phyloP scores from a whole-genome alignment of 2,113 vertebrate genomes.

The Panthera uncia region DNA sequence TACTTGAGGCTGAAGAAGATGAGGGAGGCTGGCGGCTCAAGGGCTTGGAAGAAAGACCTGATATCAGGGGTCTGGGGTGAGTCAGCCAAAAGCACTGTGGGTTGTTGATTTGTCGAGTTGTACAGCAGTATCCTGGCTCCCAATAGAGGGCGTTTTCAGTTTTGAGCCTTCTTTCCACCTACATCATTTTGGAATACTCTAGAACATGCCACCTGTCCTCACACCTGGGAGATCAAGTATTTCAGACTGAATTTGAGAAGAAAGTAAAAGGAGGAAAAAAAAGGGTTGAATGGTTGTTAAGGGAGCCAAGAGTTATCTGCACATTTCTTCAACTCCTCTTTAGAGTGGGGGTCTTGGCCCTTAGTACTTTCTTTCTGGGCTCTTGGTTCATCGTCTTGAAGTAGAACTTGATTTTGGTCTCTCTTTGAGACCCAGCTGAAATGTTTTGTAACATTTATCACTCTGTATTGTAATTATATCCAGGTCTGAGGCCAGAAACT shows the following conservation, averaged over 20 bases:
- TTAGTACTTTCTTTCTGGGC: not conserved
- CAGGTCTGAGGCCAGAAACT: not conserved
- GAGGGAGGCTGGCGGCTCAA: not conserved
- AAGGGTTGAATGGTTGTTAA: not conserved
- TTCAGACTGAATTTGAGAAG: slow-evolving; percentile 5
- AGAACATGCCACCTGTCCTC: not conserved
- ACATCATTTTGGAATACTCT: not conserved
- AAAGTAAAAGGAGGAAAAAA: not conserved
- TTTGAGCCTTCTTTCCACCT: not conserved
- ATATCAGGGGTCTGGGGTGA: not conserved
- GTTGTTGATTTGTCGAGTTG: not conserved
- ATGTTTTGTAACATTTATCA: slow-evolving; percentile 15
- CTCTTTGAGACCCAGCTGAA: not conserved
- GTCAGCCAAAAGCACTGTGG: not conserved
- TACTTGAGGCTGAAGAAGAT: not conserved
- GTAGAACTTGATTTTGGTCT: not conserved
- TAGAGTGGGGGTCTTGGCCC: not conserved
- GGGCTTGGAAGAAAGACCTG: not conserved
- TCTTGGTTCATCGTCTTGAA: slow-evolving; percentile 16
- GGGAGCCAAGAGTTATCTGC: not conserved
- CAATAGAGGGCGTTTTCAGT: not conserved
- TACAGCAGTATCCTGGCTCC: not conserved
- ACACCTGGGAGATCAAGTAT: not conserved
- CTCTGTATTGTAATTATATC: slow-evolving; percentile 3
- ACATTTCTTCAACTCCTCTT: not conserved